Evolutionary conservation across 2,888 invertebrate species (phyloP), one percentile per base, ranked within the genome.

Genomic region (Lepidocyrtoides sp.): DNA sequence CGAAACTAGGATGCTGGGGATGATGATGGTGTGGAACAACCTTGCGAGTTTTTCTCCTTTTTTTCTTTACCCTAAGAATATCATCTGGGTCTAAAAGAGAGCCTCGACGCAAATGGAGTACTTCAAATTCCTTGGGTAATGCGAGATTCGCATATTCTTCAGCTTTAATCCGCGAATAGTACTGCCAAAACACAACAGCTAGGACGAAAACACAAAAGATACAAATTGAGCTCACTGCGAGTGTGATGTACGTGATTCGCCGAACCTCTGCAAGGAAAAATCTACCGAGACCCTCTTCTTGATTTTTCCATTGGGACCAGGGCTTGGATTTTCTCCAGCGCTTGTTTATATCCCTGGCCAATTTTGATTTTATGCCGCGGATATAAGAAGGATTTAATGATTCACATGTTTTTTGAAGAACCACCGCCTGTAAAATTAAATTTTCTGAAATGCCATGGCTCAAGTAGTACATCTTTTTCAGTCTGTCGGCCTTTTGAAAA

Each of bases 71-170:
- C 32, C 32, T 51, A 1, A 23, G 36, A 36, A 81, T 88, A 20
- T 81, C 88, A 0, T 12, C 36, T 4, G 26, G 66, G 51, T 88
- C 88, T 8, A 87, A 36, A 3, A 60, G 26, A 0, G 81, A 51
- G 4, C 83, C 83, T 4, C 89, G 32, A 10, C 32, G 20, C 8
- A 89, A 23, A 54, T 83, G 75, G 0, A 89, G 75, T 7, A 89
- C 89, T 63, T 89, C 83, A 32, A 90, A 90, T 20, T 90, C 90
- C 23, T 90, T 84, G 23, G 90, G 84, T 7, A 90, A 36, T 0
- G 90, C 84, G 3, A 90, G 79, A 79, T 90, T 84, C 0, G 90
- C 84, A 72, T 90, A 84, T 44, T 90, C 90, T 36, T 90, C 90
- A 14, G 84, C 79, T 36, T 90, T 90, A n/a, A 90, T 90, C 0